Conservation (phyloP, 2,113 vertebrate genomes). For the Lethenteron camtschaticum region DNA sequence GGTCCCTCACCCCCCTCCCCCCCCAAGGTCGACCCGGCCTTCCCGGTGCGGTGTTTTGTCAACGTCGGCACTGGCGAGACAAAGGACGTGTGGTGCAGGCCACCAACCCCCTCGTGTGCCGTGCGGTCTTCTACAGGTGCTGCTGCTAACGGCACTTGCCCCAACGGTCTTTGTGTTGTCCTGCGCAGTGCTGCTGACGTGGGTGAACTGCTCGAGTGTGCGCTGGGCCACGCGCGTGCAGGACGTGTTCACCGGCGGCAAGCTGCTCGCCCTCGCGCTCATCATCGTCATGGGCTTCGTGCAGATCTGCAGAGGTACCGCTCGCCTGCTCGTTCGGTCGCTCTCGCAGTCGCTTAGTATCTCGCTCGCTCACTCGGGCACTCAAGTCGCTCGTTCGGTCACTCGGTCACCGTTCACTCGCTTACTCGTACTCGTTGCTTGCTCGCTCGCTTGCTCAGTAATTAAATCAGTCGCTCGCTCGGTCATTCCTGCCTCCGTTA, state of each 20-base stretch:
- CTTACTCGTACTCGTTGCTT: background rate
- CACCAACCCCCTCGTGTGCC: too few relatives aligned
- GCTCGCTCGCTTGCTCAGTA: background rate
- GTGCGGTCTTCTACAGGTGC: too few relatives aligned
- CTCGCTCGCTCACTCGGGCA: background rate
- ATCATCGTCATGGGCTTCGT: conserved; percentile 75
- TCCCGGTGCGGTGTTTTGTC: too few relatives aligned
- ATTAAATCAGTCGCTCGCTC: too few relatives aligned
- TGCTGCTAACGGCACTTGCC: too few relatives aligned
- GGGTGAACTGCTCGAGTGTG: conserved; percentile 70
- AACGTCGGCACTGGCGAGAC: too few relatives aligned
- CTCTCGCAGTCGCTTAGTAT: background rate
- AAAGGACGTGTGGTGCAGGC: too few relatives aligned
- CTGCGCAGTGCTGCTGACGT: conserved; percentile 36
- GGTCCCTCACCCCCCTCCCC: too few relatives aligned
- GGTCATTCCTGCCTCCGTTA: too few relatives aligned
- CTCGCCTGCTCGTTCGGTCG: background rate
- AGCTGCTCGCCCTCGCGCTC: conserved; percentile 52
- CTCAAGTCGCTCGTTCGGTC: background rate
- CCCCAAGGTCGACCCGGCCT: too few relatives aligned
- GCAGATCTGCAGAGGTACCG: conserved; percentile 67
- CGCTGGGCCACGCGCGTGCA: conserved; percentile 70
- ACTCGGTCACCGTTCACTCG: background rate
- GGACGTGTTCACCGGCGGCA: conserved; percentile 67
- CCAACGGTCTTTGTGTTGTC: background rate